Base-by-base conservation (phyloP, 2,113 vertebrate genomes). In the Ammospiza caudacuta region DNA sequence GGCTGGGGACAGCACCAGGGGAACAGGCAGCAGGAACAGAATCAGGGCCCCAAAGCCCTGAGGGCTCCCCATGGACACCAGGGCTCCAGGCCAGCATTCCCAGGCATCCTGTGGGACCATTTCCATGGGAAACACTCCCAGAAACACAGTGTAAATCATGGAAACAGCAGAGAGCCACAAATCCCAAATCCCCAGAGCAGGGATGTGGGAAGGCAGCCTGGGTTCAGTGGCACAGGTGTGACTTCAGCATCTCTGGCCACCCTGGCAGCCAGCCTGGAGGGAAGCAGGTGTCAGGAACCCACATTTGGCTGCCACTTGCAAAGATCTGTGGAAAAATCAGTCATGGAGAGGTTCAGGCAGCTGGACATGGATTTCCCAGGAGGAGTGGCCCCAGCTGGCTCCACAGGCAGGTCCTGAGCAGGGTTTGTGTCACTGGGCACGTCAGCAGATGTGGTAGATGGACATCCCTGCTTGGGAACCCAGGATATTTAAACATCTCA, bases 61-160 rank as follows among this genome's bases (percentile, higher is more conserved):
- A 46, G 43, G 49, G 44, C 74, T 54, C 16, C 41, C 6, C 12
- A 24, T 0, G 2, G 31, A 19, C 31, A 11, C 0, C 12, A 46
- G 33, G 58, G 41, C 25, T 52, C 35, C 2, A 4, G 25, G 25
- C 1, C 73, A 28, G 47, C 6, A 39, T 6, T 9, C 7, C 39
- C 44, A 51, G 5, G 5, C 7, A 33, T n/a, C 49, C 89, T 8
- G 23, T 4, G 3, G 1, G 41, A 68, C 35, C 23, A 7, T 5
- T 47, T 35, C 59, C 28, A 8, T 0, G 9, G 72, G 68, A 57
- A 76, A 74, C 15, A 0, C 24, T 18, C 29, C 74, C 33, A 2
- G 0, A 6, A 52, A 39, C 22, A 0, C 0, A 0, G 39, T 16
- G n/a, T 2, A 13, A 11, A 11, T 3, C 28, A 11, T 3, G 8